Base-by-base conservation (phyloP, 2,888 invertebrate genomes). In the Acleris sparsana region DNA sequence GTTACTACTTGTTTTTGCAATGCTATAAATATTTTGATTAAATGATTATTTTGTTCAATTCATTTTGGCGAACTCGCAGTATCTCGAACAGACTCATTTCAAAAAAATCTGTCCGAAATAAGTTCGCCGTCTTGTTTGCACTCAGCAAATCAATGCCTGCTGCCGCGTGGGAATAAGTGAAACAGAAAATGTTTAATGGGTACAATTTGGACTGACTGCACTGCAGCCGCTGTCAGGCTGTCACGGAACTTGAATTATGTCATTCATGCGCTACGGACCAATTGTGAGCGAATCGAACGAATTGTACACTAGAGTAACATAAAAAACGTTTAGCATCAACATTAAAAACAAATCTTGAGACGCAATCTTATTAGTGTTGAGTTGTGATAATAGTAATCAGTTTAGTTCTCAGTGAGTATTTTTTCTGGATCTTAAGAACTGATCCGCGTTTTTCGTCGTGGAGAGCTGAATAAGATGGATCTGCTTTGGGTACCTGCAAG, bases 401-500 rank as follows among this genome's bases (percentile, higher is more conserved):
- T 18, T 56, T 46, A 52, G 57, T 57, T 56, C 55, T 56, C 39
- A 53, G 39, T 57, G 52, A 39, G 22, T 22, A 52, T 57, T 39
- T 6, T 20, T 17, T 33, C 61, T 46, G 17, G 62, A 51, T 56
- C 61, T 57, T 46, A 55, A 43, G 33, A 33, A 52, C 46, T 57
- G 66, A 39, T 46, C 62, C 53, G 52, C 52, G 25, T 57, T 57
- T 44, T 66, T 52, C 61, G 49, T 25, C 13, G 43, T 62, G 46
- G 51, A 66, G 57, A 53, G 52, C 48, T 66, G 48, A 62, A 62
- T 66, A 52, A 61, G 18, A 66, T 62, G 66, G 51, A 20, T 46
- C 20, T n/a, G 18, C 61, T 66, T 53, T 22, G 52, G 57, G 57
- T n/a, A 49, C 53, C 58, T 56, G 77, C 83, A 82, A 84, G 86